A percentile compares a stretch with the other conserved stretches of the same genome.
Conservation (phyloP, 1,140 invertebrate genomes). For the Caligus rogercresseyi region DNA sequence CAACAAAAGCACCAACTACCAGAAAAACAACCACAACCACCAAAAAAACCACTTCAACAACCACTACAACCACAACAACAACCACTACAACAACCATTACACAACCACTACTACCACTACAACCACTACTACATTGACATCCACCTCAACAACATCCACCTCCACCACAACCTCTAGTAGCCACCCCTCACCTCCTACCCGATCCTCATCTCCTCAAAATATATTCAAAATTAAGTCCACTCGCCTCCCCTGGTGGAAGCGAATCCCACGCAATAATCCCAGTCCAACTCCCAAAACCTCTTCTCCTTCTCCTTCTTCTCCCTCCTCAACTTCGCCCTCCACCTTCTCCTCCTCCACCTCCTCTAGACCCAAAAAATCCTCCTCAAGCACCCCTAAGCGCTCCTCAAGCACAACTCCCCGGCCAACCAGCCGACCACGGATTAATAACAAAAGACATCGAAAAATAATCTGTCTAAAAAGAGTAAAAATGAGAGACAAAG, state of each 20-base stretch:
- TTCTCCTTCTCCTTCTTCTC: neutral
- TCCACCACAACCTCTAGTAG: conserved; percentile 20
- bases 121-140: conserved; percentile 8
- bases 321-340: neutral
- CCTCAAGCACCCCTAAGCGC: neutral
- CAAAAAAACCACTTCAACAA: conserved; percentile 19
- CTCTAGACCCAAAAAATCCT: neutral
- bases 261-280: neutral
- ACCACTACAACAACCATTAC: too few relatives aligned
- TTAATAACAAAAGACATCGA: neutral
- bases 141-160: conserved; percentile 16
- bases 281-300: neutral
- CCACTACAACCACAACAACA: neutral
- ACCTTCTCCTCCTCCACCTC: neutral
- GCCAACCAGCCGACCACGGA: neutral
- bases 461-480: neutral
- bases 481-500: neutral
- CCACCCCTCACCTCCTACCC: neutral
- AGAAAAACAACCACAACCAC: conserved; percentile 19
- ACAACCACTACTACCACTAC: conserved; percentile 19
- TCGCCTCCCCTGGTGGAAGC: neutral
- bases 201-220: conserved; percentile 17
- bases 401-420: neutral
- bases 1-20: conserved; percentile 22
- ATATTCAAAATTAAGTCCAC: conserved; percentile 20